Base-by-base conservation (phyloP, 2,113 vertebrate genomes). In the Nesogale talazaci region DNA sequence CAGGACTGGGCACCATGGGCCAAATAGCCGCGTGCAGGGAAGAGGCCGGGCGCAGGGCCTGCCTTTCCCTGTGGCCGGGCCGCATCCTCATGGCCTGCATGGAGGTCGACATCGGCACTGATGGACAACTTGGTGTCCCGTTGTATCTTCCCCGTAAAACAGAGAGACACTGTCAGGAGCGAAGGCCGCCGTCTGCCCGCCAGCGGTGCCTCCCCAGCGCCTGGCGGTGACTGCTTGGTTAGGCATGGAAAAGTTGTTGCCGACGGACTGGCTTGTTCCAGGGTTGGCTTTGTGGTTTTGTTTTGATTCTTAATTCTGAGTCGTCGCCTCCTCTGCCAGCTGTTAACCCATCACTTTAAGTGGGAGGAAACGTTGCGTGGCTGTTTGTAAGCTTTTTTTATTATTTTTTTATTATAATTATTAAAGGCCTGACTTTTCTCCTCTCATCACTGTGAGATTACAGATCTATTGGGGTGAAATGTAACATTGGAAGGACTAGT, bases 101-200 rank as follows among this genome's bases (percentile, higher is more conserved):
- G 98, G 98, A 98, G 98, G 98, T 98, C 98, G 97, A 98, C 97
- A 96, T 97, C 97, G 78, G 95, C 98, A 98, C 99, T 98, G 97
- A 98, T 98, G 98, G 97, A 99, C 98, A 97, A 97, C 98, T 98
- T 98, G 96, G 98, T 98, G 98, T 98, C 98, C 98, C 98, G 98
- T 98, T 97, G 96, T 98, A 98, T 98, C 98, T 98, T 98, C 98
- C 97, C 98, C 97, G 98, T 98, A 78, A 97, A 97, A 90, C 95
- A 94, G 83, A 90, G 80, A 91, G 76, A 89, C 42, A 80, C 91
- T 75, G 59, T 96, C 75, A 40, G 72, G 85, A 97, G 77, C 88
- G 90, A 83, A 96, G 96, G 52, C 97, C 97, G 96, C 46, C 89
- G 70, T 93, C 46, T 52, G 46, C 14, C 46, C 46, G 46, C 96